These are phyloP conservation scores for Glyphotaelius pellucidus DNA, from an alignment of 2,888 invertebrate species.

Conservation along the genomic window DNA sequence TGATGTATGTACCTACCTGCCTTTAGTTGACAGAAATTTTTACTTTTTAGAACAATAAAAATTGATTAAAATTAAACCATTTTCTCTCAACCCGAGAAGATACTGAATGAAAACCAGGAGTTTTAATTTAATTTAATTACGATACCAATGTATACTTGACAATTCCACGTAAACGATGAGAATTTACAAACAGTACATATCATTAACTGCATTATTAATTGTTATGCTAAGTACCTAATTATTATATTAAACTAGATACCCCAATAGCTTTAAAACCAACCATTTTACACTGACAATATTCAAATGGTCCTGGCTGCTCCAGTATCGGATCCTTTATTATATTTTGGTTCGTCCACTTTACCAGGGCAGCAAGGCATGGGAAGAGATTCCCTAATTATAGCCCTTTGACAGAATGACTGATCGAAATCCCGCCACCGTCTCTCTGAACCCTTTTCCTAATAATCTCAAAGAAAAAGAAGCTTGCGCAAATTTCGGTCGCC, in stretches of 20 bases:
- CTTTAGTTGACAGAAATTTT: too few relatives aligned
- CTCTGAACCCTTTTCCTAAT: conserved; percentile 24
- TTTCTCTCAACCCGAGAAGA: too few relatives aligned
- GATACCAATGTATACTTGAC: too few relatives aligned
- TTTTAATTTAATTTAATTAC: too few relatives aligned
- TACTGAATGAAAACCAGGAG: too few relatives aligned
- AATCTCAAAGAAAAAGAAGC: conserved; percentile 28
- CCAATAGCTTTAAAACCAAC: not conserved
- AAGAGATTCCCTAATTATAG: conserved; percentile 44
- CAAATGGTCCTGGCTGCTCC: not conserved
- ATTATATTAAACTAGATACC: not conserved
- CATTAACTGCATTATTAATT: too few relatives aligned
- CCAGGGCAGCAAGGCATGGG: not conserved
- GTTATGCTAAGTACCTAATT: too few relatives aligned
- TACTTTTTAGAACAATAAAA: too few relatives aligned
- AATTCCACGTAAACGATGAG: too few relatives aligned
- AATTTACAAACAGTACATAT: too few relatives aligned
- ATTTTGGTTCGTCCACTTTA: not conserved
- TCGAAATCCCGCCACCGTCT: conserved; percentile 42
- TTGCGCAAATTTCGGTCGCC: conserved; percentile 27
- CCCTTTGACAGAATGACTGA: conserved; percentile 48
- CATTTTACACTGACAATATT: not conserved
- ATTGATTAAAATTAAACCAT: too few relatives aligned
- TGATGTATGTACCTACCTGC: too few relatives aligned
- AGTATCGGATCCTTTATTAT: not conserved